A percentile compares a stretch with the other conserved stretches of the same genome.
Evolutionary conservation across 1,140 invertebrate genomes (phyloP).

Genomic region (Limonius californicus): DNA sequence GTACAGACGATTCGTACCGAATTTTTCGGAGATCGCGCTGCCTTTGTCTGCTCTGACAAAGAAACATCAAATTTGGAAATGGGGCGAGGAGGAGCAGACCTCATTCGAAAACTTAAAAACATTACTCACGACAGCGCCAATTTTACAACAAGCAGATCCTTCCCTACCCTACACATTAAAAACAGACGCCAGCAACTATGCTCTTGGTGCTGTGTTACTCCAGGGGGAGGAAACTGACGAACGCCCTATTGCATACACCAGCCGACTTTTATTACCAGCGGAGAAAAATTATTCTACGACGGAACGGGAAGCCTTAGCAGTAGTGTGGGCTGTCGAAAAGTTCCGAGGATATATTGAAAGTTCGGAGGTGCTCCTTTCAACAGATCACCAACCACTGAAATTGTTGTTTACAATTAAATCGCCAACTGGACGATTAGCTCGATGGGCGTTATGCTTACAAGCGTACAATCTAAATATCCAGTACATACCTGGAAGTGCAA

Average conservation of each 20-base stretch:
- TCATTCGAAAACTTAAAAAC: too few relatives aligned
- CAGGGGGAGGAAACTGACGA: background rate
- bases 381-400: background rate
- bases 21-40: too few relatives aligned
- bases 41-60: too few relatives aligned
- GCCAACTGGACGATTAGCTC: background rate
- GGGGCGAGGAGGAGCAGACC: too few relatives aligned
- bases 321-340: constrained; percentile 43
- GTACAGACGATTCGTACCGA: too few relatives aligned
- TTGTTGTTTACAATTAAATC: background rate
- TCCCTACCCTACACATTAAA: too few relatives aligned
- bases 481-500: background rate
- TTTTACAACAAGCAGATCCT: too few relatives aligned
- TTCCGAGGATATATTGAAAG: constrained; percentile 35
- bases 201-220: background rate
- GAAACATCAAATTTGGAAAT: too few relatives aligned
- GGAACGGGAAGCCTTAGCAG: constrained; percentile 45
- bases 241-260: background rate
- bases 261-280: background rate
- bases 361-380: constrained; percentile 37
- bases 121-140: too few relatives aligned
- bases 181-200: background rate
- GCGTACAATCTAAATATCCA: background rate
- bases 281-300: too few relatives aligned
- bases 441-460: background rate